phyloP scores from a whole-genome alignment of 1,140 invertebrate species.

The Drosophila eugracilis region DNA sequence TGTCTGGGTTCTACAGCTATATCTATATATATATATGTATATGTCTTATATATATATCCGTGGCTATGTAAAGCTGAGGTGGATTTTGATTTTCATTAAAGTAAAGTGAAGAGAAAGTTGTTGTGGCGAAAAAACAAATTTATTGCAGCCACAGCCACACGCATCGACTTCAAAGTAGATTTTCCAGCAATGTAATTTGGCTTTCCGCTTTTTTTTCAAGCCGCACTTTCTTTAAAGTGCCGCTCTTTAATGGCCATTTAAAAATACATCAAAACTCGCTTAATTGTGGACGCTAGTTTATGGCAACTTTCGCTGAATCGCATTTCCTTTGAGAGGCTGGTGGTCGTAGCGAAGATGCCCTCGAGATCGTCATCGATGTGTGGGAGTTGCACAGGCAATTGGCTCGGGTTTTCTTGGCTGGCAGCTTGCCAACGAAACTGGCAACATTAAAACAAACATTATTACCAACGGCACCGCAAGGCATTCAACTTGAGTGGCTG shows the following conservation, averaged over 20 bases:
- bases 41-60: background rate
- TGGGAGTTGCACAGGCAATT: slow-evolving; percentile 7
- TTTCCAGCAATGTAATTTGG: slow-evolving; percentile 56
- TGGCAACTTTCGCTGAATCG: slow-evolving; percentile 14
- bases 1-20: background rate
- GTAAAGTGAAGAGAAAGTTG: slow-evolving; percentile 26
- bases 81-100: slow-evolving; percentile 75
- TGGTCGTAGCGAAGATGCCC: slow-evolving; percentile 33
- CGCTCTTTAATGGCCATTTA: slow-evolving; percentile 19
- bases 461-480: slow-evolving; percentile 61
- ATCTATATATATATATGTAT: background rate
- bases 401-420: slow-evolving; percentile 9
- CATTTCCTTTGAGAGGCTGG: background rate
- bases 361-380: slow-evolving; percentile 49
- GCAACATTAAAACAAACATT: slow-evolving; percentile 62
- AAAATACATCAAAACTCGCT: slow-evolving; percentile 50
- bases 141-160: slow-evolving; percentile 40
- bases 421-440: slow-evolving; percentile 45
- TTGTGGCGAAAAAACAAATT: slow-evolving; percentile 35
- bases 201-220: slow-evolving; percentile 1
- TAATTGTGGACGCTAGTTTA: slow-evolving; percentile 46
- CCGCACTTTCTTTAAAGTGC: slow-evolving; percentile 19
- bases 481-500: slow-evolving; percentile 77
- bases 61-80: background rate
- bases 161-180: slow-evolving; percentile 66